A percentile compares a stretch with the other conserved stretches of the same genome.
Conservation (phyloP, 1,140 invertebrate species). For the Diuraphis noxia region DNA sequence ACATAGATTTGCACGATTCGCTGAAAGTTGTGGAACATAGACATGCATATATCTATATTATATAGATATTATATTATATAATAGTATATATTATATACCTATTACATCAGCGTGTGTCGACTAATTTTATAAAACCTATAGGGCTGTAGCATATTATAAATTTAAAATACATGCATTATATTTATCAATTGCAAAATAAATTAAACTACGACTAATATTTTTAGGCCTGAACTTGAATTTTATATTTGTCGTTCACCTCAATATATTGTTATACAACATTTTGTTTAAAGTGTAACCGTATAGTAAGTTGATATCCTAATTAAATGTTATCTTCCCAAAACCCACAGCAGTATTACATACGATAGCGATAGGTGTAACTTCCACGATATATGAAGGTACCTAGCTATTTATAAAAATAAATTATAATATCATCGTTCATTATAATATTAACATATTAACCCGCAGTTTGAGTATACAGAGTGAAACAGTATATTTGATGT, state of each 20-base stretch:
- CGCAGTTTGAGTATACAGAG: background rate
- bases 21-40: background rate
- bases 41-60: too few species aligned
- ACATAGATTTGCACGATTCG: too few species aligned
- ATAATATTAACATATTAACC: constrained; percentile 10
- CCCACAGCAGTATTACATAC: background rate
- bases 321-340: background rate
- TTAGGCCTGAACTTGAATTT: background rate
- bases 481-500: background rate
- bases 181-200: background rate
- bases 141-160: background rate
- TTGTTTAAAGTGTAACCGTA: background rate
- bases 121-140: too few species aligned
- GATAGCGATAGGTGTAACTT: background rate
- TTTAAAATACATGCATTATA: too few species aligned
- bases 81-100: too few species aligned
- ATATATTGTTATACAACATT: background rate
- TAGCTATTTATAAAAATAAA: background rate
- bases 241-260: background rate
- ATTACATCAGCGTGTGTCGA: background rate
- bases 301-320: background rate
- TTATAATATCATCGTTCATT: background rate
- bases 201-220: background rate
- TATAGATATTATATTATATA: too few species aligned
- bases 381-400: background rate